Conservation (phyloP, 2,888 invertebrate genomes). For the Tineola bisselliella region DNA sequence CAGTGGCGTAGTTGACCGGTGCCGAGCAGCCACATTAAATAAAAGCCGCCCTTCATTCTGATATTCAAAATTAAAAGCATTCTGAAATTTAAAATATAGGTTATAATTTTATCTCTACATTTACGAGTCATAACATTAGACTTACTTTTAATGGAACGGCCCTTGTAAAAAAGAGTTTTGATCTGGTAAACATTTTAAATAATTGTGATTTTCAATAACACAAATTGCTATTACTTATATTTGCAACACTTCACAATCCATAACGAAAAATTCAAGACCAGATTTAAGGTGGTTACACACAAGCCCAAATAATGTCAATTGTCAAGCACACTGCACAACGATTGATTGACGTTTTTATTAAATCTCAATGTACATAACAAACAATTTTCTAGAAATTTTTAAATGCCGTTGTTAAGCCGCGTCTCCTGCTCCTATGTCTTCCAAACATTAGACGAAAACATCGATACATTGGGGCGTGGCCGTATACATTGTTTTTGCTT, state of each 20-base stretch:
- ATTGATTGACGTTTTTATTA: no score
- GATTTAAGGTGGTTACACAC: not conserved
- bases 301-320: not conserved
- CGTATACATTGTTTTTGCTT: no score
- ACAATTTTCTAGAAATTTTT: no score
- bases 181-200: constrained; percentile 54
- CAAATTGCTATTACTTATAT: not conserved
- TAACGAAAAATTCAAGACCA: not conserved
- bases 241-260: not conserved
- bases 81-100: constrained; percentile 37
- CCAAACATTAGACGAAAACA: no score
- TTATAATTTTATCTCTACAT: constrained; percentile 1
- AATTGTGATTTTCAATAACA: constrained; percentile 16
- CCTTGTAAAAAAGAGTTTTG: constrained; percentile 44
- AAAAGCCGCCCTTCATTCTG: constrained; percentile 48
- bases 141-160: constrained; percentile 39
- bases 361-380: no score
- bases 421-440: no score
- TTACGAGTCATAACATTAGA: not conserved
- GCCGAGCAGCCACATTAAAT: constrained; percentile 42
- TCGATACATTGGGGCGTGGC: no score
- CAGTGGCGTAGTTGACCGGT: constrained; percentile 75
- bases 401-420: no score
- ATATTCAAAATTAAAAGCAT: constrained; percentile 41
- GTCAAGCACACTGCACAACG: not conserved